Conservation (phyloP, 2,888 invertebrate genomes). For the Pandemis corylana region DNA sequence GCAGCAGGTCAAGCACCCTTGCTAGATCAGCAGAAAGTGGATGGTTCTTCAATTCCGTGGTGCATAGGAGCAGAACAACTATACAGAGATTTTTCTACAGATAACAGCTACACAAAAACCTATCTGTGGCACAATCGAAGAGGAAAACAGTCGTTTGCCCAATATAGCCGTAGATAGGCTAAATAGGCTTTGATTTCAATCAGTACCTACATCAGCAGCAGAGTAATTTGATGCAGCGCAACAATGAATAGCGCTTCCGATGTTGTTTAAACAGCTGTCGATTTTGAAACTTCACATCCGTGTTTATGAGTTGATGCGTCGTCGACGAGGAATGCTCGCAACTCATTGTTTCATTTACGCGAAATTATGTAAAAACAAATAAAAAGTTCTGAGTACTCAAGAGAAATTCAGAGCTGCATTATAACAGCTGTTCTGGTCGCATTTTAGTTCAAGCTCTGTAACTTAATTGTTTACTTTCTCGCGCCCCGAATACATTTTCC, state of each 20-base stretch:
- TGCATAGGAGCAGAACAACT: constrained; percentile 27
- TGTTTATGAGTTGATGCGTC: constrained; percentile 41
- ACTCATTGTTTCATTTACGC: constrained; percentile 41
- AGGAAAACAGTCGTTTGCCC: constrained; percentile 60
- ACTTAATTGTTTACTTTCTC: constrained; percentile 56
- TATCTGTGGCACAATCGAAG: constrained; percentile 56
- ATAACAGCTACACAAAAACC: constrained; percentile 50
- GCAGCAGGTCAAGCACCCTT: constrained; percentile 31
- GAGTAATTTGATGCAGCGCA: constrained; percentile 66
- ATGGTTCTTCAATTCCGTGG: constrained; percentile 20
- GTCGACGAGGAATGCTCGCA: constrained; percentile 37
- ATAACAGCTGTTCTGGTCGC: constrained; percentile 1
- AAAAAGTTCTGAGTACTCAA: constrained; percentile 15
- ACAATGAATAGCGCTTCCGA: constrained; percentile 68
- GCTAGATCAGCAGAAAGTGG: constrained; percentile 16
- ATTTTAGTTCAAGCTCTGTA: not conserved
- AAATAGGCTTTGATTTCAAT: constrained; percentile 65
- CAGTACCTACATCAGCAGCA: constrained; percentile 49
- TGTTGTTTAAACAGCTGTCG: constrained; percentile 67
- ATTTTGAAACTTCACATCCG: constrained; percentile 56
- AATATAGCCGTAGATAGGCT: constrained; percentile 53
- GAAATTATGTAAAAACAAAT: constrained; percentile 38
- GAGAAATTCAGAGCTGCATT: not conserved
- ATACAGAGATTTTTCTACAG: constrained; percentile 39
- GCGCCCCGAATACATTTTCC: constrained; percentile 43